Evolutionary conservation across 2,797 vertebrate species (phyloP), one percentile per base, ranked within the genome.

Genomic region (Ctenopoma multispine): DNA sequence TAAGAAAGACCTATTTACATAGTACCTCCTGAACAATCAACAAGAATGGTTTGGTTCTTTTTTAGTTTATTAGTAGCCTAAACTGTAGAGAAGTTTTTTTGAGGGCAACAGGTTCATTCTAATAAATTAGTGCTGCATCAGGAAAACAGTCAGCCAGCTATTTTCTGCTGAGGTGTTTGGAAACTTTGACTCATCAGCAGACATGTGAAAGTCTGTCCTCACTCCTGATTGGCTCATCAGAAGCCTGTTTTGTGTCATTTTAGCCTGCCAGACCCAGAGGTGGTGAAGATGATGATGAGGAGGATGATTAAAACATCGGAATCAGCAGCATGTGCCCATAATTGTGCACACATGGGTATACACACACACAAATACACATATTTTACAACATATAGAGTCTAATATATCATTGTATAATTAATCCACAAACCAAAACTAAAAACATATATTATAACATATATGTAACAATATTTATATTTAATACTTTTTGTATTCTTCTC

Each of bases 221-320:
- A 9, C 20, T 75, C 31, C 60, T 62, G 38, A 77, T 29, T 70
- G 71, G 64, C 73, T 90, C 63, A 80, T 36, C 38, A 36, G 40
- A 76, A 58, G 50, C 63, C 44, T 17, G 40, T 17, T 43, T 43
- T 17, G 2, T 90, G 41, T 89, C 24, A 79, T 91, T 89, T 76
- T 72, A 92, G 89, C 79, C 63, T 78, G 70, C 68, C 65, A 68
- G 31, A 72, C 53, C 65, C 54, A 66, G 15, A 0, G 20, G 38
- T 15, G 89, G 88, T 48, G 92, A 92, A 53, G 92, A 92, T 12
- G 89, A 91, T 7, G 89, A 91, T 5, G 85, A 91, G 0, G 87
- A 90, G 15, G 85, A 93, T 49, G 91, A 79, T 44, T 44, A 85
- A 85, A 62, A 64, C 41, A 41, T 4, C 59, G 23, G 47, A 80